A percentile compares a stretch with the other conserved stretches of the same genome.
Evolutionary conservation across 35 echinoderm and acorn worm genomes (phyloP).

Genomic region (Lytechinus variegatus): DNA sequence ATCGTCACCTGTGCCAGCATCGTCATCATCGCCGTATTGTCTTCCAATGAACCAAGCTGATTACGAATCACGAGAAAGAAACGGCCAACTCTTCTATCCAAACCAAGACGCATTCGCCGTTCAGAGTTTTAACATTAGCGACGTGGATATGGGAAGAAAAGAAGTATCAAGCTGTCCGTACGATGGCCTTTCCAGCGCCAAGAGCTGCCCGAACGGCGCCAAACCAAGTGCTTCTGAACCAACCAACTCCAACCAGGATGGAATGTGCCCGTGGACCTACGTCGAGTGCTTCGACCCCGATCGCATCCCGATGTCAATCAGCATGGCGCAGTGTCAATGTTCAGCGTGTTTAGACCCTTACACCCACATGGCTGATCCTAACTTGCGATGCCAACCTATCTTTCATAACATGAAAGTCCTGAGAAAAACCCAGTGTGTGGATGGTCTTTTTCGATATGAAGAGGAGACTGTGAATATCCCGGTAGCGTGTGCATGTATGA

Average conservation of each 20-base stretch:
- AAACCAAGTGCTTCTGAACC: conserved; percentile 21
- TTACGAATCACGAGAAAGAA: neutral
- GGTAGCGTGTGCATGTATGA: conserved; percentile 8
- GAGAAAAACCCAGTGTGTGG: conserved; percentile 14
- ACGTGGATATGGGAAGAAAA: neutral
- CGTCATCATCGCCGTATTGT: neutral
- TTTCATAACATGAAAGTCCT: conserved; percentile 36
- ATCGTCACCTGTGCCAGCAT: neutral
- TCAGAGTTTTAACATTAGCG: neutral
- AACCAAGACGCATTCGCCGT: conserved; percentile 7
- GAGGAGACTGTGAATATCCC: neutral
- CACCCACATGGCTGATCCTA: neutral
- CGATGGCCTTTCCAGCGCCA: conserved; percentile 6
- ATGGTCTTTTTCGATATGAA: conserved; percentile 6
- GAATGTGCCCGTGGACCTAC: conserved; percentile 22
- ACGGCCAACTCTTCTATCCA: conserved; percentile 11
- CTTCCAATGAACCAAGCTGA: neutral
- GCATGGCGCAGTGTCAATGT: conserved; percentile 40
- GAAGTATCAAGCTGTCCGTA: conserved; percentile 16
- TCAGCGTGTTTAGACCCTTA: conserved; percentile 25
- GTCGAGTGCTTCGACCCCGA: conserved; percentile 29
- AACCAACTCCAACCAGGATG: neutral
- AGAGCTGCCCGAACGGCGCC: neutral
- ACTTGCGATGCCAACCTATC: neutral
- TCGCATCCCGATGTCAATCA: conserved; percentile 17